Conservation (phyloP, 2,113 vertebrate species). For the Mormoops blainvillei region DNA sequence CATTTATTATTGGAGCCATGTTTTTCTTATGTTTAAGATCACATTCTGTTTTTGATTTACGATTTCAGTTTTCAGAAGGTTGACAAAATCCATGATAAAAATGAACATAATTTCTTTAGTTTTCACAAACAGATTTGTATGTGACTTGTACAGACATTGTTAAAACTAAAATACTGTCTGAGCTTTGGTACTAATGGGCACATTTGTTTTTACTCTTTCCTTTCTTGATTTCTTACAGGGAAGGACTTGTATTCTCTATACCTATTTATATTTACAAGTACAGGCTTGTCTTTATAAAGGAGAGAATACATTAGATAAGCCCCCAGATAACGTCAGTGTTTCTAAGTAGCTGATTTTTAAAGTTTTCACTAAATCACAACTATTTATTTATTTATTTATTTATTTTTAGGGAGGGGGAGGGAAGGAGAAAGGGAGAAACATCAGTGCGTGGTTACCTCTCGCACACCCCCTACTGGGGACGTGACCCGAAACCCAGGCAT, state of each 20-base stretch:
- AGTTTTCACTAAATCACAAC: constrained; percentile 15
- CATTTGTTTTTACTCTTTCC: constrained; percentile 12
- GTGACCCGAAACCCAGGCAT: no score
- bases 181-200: neutral
- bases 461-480: no score
- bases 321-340: neutral
- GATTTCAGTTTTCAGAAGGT: neutral
- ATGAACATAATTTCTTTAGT: constrained; percentile 9
- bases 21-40: constrained; percentile 26
- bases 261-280: neutral
- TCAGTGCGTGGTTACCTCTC: no score
- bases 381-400: no score
- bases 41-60: constrained; percentile 33
- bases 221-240: neutral
- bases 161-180: constrained; percentile 31
- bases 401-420: no score
- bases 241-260: neutral
- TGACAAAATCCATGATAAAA: constrained; percentile 18
- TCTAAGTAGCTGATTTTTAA: neutral
- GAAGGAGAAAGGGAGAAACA: no score
- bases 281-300: constrained; percentile 15
- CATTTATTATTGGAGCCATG: neutral
- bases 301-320: neutral
- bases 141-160: neutral
- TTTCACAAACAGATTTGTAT: constrained; percentile 36